phyloP scores from a whole-genome alignment of 2,113 vertebrate genomes.

The Falcunculus frontatus region DNA sequence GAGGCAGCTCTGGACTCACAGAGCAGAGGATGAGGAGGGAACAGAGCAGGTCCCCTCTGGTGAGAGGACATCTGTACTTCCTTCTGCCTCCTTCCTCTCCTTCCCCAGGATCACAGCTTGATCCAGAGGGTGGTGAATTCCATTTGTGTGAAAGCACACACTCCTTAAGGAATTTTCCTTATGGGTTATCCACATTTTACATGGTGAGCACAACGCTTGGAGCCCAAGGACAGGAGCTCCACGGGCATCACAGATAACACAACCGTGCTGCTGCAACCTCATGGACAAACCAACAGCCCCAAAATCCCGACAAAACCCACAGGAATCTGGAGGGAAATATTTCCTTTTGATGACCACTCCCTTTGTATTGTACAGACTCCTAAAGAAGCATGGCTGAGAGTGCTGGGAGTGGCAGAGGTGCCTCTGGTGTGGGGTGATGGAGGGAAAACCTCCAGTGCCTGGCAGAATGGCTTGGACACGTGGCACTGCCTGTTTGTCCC shows the following conservation, averaged over 20 bases:
- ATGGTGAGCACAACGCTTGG: accelerated
- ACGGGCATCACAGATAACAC: neutral
- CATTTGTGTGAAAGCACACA: neutral
- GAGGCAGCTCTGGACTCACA: neutral
- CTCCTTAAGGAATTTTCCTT: neutral
- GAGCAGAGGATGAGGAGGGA: neutral
- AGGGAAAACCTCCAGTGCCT: neutral
- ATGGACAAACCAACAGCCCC: accelerated
- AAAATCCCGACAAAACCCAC: neutral
- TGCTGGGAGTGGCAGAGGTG: neutral
- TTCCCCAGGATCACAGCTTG: neutral
- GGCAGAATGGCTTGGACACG: neutral
- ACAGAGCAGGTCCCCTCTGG: neutral
- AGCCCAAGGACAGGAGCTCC: neutral
- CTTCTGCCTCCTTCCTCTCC: neutral
- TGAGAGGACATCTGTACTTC: neutral
- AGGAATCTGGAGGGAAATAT: neutral
- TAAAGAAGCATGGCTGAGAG: neutral
- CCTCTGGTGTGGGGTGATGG: neutral
- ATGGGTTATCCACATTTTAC: neutral
- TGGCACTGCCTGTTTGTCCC: neutral
- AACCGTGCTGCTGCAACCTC: accelerated
- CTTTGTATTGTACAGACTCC: neutral
- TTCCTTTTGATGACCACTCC: neutral
- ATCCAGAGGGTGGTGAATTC: neutral